Conservation (phyloP, 1,140 invertebrate genomes). For the Drosophila murphyi region DNA sequence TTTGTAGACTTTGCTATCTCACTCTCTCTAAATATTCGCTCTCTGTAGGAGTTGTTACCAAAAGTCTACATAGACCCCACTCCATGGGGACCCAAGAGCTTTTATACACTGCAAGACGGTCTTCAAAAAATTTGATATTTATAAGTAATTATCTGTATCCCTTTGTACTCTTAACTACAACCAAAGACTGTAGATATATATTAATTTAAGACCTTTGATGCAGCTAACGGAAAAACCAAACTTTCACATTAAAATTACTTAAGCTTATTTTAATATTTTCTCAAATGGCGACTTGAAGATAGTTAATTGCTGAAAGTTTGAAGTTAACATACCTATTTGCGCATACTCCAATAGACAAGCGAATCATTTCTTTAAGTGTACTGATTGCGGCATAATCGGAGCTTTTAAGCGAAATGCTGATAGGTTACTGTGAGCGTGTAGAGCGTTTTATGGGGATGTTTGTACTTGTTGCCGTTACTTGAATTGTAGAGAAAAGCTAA, state of each 20-base stretch:
- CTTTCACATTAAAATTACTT: too few relatives aligned
- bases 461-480: conserved; percentile 73
- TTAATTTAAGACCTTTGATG: too few relatives aligned
- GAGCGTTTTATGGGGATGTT: conserved; percentile 28
- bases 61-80: conserved; percentile 52
- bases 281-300: too few relatives aligned
- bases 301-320: too few relatives aligned
- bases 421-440: conserved; percentile 49
- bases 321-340: too few relatives aligned
- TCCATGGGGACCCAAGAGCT: conserved; percentile 32
- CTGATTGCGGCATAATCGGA: conserved; percentile 15
- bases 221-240: too few relatives aligned
- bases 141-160: not conserved
- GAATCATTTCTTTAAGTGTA: conserved; percentile 38
- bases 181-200: too few relatives aligned
- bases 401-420: conserved; percentile 46
- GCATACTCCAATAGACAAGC: too few relatives aligned
- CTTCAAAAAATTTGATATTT: not conserved
- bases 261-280: too few relatives aligned
- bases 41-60: conserved; percentile 7
- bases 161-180: too few relatives aligned
- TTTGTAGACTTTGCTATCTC: conserved; percentile 51
- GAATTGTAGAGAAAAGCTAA: conserved; percentile 1
- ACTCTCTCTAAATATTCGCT: conserved; percentile 19
- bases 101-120: conserved; percentile 41